These are phyloP conservation scores for Drosophila trapezifrons DNA, from an alignment of 1,140 invertebrate genomes.

Conservation along the genomic window DNA sequence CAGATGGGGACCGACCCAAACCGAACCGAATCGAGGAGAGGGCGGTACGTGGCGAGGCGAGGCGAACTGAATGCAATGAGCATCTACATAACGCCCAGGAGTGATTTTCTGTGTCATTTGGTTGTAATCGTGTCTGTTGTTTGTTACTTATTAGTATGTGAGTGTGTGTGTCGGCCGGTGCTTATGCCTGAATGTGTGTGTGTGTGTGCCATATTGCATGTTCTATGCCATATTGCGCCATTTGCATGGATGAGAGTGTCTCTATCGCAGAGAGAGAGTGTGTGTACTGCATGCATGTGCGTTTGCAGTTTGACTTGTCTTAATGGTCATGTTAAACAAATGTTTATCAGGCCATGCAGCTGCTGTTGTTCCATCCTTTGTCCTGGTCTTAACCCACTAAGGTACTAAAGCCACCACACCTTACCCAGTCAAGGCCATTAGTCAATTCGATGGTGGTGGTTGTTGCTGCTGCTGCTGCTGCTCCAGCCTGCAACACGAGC, in stretches of 20 bases:
- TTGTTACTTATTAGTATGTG: conserved; percentile 79
- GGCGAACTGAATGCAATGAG: conserved; percentile 48
- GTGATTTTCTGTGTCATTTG: conserved; percentile 82
- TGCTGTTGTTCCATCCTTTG: conserved; percentile 48
- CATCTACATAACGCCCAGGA: conserved; percentile 68
- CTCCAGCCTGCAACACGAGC: conserved; percentile 15
- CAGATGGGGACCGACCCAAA: conserved; percentile 8
- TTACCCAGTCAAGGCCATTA: conserved; percentile 64
- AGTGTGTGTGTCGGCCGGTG: conserved; percentile 19
- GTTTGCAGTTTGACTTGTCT: conserved; percentile 79
- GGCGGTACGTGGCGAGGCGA: not conserved
- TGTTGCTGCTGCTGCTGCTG: conserved; percentile 44
- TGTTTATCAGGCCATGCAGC: conserved; percentile 82
- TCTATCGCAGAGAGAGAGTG: conserved; percentile 13
- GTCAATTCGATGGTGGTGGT: conserved; percentile 61
- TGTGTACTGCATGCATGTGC: conserved; percentile 43
- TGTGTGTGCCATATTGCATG: conserved; percentile 53
- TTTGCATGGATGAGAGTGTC: conserved; percentile 48
- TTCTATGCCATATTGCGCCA: conserved; percentile 59
- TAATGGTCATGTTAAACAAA: conserved; percentile 83
- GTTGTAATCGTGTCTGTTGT: conserved; percentile 82
- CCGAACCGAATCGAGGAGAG: conserved; percentile 29
- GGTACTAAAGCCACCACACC: conserved; percentile 14
- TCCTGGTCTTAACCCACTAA: conserved; percentile 22
- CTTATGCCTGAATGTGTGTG: conserved; percentile 10